Percentiles rank a stretch among this genome's conserved stretches.
Evolutionary conservation across 92 coral and sea anemone genomes (phyloP).

Genomic region (Hydrozoanthus gracilis): DNA sequence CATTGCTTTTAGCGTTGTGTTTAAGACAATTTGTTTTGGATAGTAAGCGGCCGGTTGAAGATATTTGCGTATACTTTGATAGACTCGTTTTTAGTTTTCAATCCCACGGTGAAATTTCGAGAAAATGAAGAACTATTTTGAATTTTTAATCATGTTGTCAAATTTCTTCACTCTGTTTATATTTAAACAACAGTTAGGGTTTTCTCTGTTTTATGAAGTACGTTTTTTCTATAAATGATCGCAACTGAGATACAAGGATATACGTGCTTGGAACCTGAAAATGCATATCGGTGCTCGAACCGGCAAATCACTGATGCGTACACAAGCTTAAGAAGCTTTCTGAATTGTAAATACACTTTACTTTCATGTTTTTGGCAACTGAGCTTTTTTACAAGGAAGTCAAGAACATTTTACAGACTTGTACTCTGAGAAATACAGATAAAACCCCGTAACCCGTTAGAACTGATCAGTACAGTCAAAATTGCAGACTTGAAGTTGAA

Average conservation of each 20-base stretch:
- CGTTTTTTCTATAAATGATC: not conserved
- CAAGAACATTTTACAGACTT: not conserved
- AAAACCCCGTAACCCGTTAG: not conserved
- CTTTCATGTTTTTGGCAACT: not conserved
- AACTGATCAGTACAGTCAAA: not conserved
- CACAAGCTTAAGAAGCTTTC: not conserved
- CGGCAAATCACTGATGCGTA: not conserved
- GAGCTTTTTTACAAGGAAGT: conserved; percentile 15
- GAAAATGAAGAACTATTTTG: conserved; percentile 35
- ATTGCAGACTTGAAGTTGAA: not conserved
- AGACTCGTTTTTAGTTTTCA: not conserved
- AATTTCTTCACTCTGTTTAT: not conserved
- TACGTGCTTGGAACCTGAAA: no score
- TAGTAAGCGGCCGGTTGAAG: not conserved
- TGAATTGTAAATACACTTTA: conserved; percentile 28
- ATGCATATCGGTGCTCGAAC: not conserved
- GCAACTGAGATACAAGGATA: no score
- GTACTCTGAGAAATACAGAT: not conserved
- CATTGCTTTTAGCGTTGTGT: conserved; percentile 13
- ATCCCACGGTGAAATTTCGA: not conserved
- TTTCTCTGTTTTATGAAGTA: not conserved
- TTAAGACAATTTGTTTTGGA: conserved; percentile 4
- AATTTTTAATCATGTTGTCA: conserved; percentile 20
- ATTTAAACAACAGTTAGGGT: not conserved
- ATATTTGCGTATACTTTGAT: not conserved